phyloP scores from a whole-genome alignment of 2,113 vertebrate genomes.

The Saimiri boliviensis region DNA sequence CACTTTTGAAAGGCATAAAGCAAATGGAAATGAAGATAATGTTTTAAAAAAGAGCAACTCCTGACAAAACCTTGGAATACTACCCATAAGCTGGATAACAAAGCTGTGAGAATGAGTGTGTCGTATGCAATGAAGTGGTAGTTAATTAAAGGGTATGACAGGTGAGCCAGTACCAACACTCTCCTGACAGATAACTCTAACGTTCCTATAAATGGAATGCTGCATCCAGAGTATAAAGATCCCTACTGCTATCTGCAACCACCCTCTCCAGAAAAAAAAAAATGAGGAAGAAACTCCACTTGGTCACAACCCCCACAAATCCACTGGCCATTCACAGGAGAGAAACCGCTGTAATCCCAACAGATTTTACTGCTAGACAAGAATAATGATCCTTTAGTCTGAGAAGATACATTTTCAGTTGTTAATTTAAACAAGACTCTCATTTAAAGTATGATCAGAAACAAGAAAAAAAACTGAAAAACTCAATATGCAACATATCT shows the following conservation, averaged over 20 bases:
- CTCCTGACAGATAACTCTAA: too few relatives aligned
- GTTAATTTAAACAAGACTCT: neutral
- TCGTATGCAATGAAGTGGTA: rapidly evolving
- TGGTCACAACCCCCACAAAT: neutral
- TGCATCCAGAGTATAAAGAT: neutral
- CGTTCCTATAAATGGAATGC: neutral
- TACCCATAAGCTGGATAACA: neutral
- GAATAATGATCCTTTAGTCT: conserved; percentile 9
- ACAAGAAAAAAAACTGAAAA: conserved; percentile 45
- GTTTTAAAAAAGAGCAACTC: neutral
- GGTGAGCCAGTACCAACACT: too few relatives aligned
- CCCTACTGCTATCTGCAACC: neutral
- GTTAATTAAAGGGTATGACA: neutral
- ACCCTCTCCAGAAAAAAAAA: neutral
- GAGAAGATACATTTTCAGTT: conserved; percentile 3
- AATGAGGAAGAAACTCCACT: too few relatives aligned
- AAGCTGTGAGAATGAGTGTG: neutral
- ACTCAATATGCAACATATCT: neutral
- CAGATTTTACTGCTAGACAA: neutral
- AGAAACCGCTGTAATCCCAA: neutral
- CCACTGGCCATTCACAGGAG: neutral
- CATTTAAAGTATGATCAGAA: conserved; percentile 47
- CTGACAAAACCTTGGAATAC: neutral
- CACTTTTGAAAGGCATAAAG: conserved; percentile 5
- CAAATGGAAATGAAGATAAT: neutral